These are phyloP conservation scores for Promerops cafer DNA, from an alignment of 2,113 vertebrate species.

Conservation along the genomic window DNA sequence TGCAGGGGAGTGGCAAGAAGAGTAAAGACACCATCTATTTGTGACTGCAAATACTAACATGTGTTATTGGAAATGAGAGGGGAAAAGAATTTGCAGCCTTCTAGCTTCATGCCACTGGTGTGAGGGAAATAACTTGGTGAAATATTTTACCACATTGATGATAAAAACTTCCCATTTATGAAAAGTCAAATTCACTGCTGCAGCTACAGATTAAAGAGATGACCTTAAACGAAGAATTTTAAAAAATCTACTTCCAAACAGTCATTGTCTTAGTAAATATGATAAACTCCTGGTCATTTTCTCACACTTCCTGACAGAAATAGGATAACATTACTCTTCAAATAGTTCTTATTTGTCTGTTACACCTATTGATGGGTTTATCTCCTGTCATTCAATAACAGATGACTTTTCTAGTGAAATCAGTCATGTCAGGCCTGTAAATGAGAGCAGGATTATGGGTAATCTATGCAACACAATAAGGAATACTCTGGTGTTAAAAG, in stretches of 20 bases:
- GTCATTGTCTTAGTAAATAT: conserved; percentile 10
- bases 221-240: not conserved
- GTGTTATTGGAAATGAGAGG: not conserved
- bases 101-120: not conserved
- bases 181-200: conserved; percentile 45
- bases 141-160: conserved; percentile 21
- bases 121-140: not conserved
- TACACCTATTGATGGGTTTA: conserved; percentile 64
- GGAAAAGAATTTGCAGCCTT: not conserved
- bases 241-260: conserved; percentile 11
- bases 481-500: not conserved
- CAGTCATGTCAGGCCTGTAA: conserved; percentile 12
- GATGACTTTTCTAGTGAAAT: conserved; percentile 47
- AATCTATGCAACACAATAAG: not conserved
- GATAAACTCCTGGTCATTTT: conserved; percentile 38
- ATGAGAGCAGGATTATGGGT: not conserved
- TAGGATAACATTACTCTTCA: conserved; percentile 59
- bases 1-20: not conserved
- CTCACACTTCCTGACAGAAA: conserved; percentile 47
- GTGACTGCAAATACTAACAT: not conserved
- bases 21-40: not conserved
- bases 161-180: conserved; percentile 56
- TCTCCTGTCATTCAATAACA: conserved; percentile 47
- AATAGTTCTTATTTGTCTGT: conserved; percentile 51
- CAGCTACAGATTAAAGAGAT: conserved; percentile 54